Conservation (phyloP, 2,797 vertebrate species). For the Lithobates pipiens region DNA sequence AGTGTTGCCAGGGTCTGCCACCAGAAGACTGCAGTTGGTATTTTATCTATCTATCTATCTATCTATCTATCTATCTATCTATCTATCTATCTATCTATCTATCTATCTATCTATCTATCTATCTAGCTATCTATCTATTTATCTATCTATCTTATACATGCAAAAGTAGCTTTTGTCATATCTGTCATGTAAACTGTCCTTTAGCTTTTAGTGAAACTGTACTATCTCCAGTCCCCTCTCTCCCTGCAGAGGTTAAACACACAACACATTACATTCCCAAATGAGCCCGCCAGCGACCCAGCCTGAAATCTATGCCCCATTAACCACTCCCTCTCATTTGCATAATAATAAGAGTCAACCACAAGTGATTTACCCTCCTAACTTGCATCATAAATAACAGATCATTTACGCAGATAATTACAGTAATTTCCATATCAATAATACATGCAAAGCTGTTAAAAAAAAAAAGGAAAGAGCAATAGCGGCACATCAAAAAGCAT, state of each 20-base stretch:
- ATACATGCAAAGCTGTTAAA: conserved; percentile 64
- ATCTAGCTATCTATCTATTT: too few species aligned
- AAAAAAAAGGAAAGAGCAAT: conserved; percentile 33
- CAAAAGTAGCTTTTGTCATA: too few species aligned
- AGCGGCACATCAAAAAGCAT: conserved; percentile 44
- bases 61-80: too few species aligned
- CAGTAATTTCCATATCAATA: conserved; percentile 79
- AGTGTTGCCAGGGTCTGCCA: too few species aligned
- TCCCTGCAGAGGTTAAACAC: conserved; percentile 36
- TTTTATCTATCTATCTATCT: too few species aligned
- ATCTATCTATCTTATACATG: too few species aligned
- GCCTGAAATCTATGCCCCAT: conserved; percentile 75
- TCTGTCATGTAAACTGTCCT: not conserved
- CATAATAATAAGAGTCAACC: conserved; percentile 75
- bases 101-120: too few species aligned
- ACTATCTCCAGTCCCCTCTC: conserved; percentile 5
- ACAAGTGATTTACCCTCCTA: conserved; percentile 74
- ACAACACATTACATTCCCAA: conserved; percentile 72
- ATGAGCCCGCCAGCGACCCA: conserved; percentile 70
- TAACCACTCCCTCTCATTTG: conserved; percentile 75
- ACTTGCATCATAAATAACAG: conserved; percentile 76
- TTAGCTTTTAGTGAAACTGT: not conserved
- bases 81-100: too few species aligned
- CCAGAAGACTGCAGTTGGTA: too few species aligned
- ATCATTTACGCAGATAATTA: conserved; percentile 79